These are phyloP conservation scores for Atherix ibis DNA, from an alignment of 2,888 invertebrate genomes.

Conservation along the genomic window DNA sequence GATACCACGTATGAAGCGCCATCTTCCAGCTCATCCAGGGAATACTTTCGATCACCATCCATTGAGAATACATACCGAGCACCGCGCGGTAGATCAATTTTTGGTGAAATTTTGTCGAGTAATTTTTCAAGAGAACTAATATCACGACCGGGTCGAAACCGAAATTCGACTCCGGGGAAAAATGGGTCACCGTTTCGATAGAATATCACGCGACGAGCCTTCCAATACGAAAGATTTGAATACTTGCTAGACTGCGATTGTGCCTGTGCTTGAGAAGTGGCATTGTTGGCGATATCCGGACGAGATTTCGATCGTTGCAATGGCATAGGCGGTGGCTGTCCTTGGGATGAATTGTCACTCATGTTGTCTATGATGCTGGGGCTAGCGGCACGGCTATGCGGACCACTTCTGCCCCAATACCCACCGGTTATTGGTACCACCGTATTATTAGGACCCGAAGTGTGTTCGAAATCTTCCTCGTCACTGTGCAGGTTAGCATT, in stretches of 20 bases:
- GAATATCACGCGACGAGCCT: constrained; percentile 72
- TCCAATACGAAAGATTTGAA: constrained; percentile 73
- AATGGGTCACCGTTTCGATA: constrained; percentile 90
- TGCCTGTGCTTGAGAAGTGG: constrained; percentile 32
- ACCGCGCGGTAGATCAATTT: constrained; percentile 75
- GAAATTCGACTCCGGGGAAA: constrained; percentile 74
- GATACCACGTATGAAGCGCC: constrained; percentile 89
- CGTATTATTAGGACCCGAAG: constrained; percentile 4
- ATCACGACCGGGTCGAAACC: constrained; percentile 78
- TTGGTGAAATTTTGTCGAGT: constrained; percentile 70
- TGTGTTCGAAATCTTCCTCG: constrained; percentile 8
- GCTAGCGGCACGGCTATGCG: constrained; percentile 16
- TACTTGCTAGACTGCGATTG: too few species aligned
- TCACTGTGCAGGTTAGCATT: constrained; percentile 3
- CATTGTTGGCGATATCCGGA: constrained; percentile 22
- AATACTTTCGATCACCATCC: constrained; percentile 74
- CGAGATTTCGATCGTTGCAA: constrained; percentile 29
- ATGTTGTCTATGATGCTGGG: constrained; percentile 38
- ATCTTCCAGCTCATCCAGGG: constrained; percentile 73
- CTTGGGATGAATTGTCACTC: constrained; percentile 40
- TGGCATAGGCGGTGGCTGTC: constrained; percentile 24
- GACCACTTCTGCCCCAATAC: constrained; percentile 13
- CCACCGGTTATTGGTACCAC: constrained; percentile 16
- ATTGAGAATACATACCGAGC: constrained; percentile 84
- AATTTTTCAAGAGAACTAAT: constrained; percentile 73